These are phyloP conservation scores for Thunnus thynnus DNA, from an alignment of 2,113 vertebrate genomes.

Conservation along the genomic window DNA sequence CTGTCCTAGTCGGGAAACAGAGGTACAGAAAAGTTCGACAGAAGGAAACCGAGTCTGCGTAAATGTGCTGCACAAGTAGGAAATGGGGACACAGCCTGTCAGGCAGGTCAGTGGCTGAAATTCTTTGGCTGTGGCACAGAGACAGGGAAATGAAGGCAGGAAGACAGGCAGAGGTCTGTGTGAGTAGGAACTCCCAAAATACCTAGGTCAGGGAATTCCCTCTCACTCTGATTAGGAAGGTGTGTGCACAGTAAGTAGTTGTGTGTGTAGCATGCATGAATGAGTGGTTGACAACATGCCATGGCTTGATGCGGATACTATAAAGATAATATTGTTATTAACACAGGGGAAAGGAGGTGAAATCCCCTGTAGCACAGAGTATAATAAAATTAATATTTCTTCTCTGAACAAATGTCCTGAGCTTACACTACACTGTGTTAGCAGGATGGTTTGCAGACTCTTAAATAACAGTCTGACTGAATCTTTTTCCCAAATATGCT, in stretches of 20 bases:
- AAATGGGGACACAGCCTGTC: slow-evolving; percentile 19
- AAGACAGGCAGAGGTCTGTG: slow-evolving; percentile 27
- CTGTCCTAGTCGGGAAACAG: slow-evolving; percentile 54
- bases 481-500: not conserved
- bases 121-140: slow-evolving; percentile 13
- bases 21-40: slow-evolving; percentile 17
- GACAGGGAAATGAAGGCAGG: slow-evolving; percentile 51
- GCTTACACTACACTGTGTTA: not conserved
- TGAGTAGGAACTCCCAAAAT: slow-evolving; percentile 21
- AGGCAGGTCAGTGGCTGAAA: slow-evolving; percentile 6
- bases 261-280: not conserved
- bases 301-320: not conserved
- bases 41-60: slow-evolving; percentile 20
- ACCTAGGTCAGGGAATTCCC: slow-evolving; percentile 70
- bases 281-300: not conserved
- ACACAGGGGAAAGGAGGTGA: not conserved
- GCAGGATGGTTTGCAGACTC: not conserved
- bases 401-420: not conserved
- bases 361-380: not conserved
- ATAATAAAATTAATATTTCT: not conserved
- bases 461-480: not conserved
- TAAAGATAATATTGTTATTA: not conserved
- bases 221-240: slow-evolving; percentile 30
- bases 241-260: not conserved
- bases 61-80: slow-evolving; percentile 6